Evolutionary conservation across 2,113 vertebrate species (phyloP).

Genomic region (Tragelaphus buxtoni): DNA sequence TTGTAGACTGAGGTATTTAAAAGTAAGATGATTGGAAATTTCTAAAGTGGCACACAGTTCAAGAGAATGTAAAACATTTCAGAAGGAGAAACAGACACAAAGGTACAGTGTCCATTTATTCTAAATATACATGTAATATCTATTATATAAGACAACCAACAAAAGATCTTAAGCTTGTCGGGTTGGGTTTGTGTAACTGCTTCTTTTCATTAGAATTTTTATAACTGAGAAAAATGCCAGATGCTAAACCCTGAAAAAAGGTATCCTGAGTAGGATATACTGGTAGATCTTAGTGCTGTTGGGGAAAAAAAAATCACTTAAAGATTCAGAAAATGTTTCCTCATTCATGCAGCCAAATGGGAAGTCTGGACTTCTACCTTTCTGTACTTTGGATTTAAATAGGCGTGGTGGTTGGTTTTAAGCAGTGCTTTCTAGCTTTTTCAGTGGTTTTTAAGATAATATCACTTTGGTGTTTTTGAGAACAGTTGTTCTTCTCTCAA

Average conservation of each 20-base stretch:
- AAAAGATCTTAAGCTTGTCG: constrained; percentile 62
- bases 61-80: constrained; percentile 53
- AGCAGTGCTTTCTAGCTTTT: not conserved
- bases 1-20: constrained; percentile 53
- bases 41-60: constrained; percentile 59
- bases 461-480: not conserved
- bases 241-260: constrained; percentile 8
- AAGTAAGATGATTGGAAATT: constrained; percentile 62
- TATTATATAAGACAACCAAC: constrained; percentile 54
- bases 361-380: not conserved
- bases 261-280: constrained; percentile 43
- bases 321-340: constrained; percentile 10
- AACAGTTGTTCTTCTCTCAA: not conserved
- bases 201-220: constrained; percentile 69
- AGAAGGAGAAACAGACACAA: not conserved
- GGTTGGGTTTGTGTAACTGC: constrained; percentile 53
- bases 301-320: not conserved
- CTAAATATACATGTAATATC: constrained; percentile 61
- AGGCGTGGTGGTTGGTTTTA: not conserved
- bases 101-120: constrained; percentile 31
- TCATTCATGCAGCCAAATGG: not conserved
- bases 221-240: constrained; percentile 67
- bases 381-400: not conserved
- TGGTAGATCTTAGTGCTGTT: not conserved
- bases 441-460: not conserved